phyloP scores from a whole-genome alignment of 2,113 vertebrate species.

The Crotalus helleri region DNA sequence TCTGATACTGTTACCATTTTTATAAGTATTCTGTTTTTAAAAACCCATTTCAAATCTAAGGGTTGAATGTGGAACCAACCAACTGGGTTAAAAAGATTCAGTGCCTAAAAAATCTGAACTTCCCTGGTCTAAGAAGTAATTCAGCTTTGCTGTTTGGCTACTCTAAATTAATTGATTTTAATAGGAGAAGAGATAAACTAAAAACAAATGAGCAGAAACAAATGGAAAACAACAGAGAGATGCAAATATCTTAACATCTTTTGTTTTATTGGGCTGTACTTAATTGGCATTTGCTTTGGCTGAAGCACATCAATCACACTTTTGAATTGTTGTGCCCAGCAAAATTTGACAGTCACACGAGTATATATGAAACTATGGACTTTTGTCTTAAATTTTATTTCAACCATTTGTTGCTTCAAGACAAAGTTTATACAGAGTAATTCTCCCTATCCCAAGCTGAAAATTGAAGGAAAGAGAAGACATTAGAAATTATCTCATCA shows the following conservation, averaged over 20 bases:
- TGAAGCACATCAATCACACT: not conserved
- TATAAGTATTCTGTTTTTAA: not conserved
- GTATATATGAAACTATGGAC: not conserved
- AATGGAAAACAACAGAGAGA: not conserved
- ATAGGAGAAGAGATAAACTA: not conserved
- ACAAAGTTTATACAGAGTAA: not conserved
- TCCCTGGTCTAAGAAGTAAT: not conserved
- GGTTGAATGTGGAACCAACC: not conserved
- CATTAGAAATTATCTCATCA: not conserved
- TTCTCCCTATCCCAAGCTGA: not conserved
- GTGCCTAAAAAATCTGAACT: not conserved
- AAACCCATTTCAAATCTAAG: not conserved
- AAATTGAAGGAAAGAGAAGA: not conserved
- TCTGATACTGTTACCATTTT: fast-evolving
- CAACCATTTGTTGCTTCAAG: not conserved
- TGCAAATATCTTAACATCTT: not conserved
- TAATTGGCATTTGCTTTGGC: not conserved
- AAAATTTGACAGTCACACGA: not conserved
- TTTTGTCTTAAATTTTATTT: not conserved
- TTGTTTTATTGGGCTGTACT: not conserved
- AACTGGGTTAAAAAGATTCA: not conserved
- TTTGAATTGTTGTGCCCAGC: not conserved
- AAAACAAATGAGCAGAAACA: not conserved
- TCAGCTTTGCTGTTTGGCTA: not conserved
- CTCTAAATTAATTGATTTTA: not conserved